Evolutionary conservation across 2,888 invertebrate species (phyloP).

Genomic region (Drosophila peninsularis): DNA sequence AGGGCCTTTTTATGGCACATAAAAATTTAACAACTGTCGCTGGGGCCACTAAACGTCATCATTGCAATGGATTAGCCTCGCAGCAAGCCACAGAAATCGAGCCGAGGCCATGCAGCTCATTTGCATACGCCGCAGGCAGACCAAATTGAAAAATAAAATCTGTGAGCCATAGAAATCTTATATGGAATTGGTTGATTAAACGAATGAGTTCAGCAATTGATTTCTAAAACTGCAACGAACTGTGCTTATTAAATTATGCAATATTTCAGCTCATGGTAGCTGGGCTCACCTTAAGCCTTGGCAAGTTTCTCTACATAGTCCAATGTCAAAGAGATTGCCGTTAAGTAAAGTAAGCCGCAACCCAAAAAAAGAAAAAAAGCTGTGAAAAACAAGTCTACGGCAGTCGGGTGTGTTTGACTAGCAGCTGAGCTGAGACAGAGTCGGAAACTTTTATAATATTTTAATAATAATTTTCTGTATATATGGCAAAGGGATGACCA

Average conservation of each 20-base stretch:
- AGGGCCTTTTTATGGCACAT: constrained; percentile 62
- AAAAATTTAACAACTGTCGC: constrained; percentile 72
- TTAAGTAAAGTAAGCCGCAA: constrained; percentile 33
- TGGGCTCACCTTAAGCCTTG: background rate
- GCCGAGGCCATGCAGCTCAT: constrained; percentile 52
- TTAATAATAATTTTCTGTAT: background rate
- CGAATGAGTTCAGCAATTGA: background rate
- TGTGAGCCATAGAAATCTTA: background rate
- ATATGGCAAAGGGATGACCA: background rate
- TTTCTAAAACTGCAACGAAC: background rate
- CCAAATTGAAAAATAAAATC: constrained; percentile 2
- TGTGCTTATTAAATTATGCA: background rate
- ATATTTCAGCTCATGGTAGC: background rate
- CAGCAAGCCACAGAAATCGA: constrained; percentile 14
- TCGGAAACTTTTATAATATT: background rate
- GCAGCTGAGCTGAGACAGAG: background rate
- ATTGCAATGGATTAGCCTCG: constrained; percentile 71
- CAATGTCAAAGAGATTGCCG: constrained; percentile 44
- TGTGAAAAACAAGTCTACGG: background rate
- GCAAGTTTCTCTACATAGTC: constrained; percentile 4
- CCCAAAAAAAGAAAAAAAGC: constrained; percentile 2
- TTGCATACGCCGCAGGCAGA: constrained; percentile 48
- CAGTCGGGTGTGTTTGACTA: background rate
- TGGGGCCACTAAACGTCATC: constrained; percentile 71
- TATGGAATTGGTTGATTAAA: background rate